A percentile compares a stretch with the other conserved stretches of the same genome.
Conservation (phyloP, 2,888 invertebrate genomes). For the Rhopalosiphum nymphaeae region DNA sequence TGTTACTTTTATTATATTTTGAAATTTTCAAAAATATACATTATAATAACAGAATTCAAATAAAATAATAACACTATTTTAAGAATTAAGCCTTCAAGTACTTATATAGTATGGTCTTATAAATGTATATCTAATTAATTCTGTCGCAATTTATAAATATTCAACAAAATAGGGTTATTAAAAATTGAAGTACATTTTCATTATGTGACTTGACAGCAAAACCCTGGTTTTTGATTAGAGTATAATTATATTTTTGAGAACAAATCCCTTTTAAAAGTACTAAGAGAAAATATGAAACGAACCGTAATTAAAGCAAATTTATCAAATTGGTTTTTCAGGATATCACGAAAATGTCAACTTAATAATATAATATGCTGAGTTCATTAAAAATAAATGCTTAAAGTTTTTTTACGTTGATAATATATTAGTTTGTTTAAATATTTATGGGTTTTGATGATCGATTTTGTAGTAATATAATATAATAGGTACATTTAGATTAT, state of each 20-base stretch:
- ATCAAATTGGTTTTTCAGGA: background rate
- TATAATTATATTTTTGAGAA: background rate
- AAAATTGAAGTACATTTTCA: background rate
- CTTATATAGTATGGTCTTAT: background rate
- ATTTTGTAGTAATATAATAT: background rate
- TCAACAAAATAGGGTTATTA: conserved; percentile 1
- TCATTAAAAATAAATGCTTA: background rate
- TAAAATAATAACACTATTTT: background rate
- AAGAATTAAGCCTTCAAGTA: background rate
- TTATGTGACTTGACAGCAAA: background rate
- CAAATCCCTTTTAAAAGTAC: background rate
- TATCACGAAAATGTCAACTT: background rate
- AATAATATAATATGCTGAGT: background rate
- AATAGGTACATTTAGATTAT: background rate
- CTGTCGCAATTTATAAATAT: background rate
- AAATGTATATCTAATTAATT: background rate
- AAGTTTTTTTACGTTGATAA: background rate
- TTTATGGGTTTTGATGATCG: background rate
- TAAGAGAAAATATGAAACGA: background rate
- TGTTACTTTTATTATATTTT: background rate
- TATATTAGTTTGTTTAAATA: background rate
- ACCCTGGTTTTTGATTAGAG: background rate
- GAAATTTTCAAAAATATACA: background rate
- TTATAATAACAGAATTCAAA: background rate
- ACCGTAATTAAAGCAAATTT: background rate